phyloP scores from a whole-genome alignment of 2,888 invertebrate genomes.

The Drosophila quasianomalipes region DNA sequence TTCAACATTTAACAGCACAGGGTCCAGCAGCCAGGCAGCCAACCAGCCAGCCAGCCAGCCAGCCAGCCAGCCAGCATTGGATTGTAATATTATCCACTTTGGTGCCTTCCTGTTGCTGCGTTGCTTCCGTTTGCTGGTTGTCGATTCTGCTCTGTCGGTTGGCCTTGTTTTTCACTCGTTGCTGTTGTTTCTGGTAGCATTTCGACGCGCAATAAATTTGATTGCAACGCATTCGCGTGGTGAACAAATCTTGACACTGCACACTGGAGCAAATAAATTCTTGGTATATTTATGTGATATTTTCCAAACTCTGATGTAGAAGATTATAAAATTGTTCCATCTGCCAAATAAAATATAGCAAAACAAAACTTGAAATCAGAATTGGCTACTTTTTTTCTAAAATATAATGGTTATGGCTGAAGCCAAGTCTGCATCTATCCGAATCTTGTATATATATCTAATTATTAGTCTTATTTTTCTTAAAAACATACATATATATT shows the following conservation, averaged over 20 bases:
- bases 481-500: not conserved
- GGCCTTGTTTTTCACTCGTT: constrained; percentile 14
- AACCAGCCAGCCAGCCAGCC: not conserved
- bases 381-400: not conserved
- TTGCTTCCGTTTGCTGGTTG: constrained; percentile 45
- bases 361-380: not conserved
- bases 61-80: constrained; percentile 9
- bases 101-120: constrained; percentile 70
- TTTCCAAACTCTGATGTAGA: not conserved
- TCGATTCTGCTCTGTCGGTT: constrained; percentile 39
- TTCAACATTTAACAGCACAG: constrained; percentile 11
- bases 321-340: no score
- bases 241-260: constrained; percentile 47
- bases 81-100: constrained; percentile 72
- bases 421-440: not conserved
- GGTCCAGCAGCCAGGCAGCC: constrained; percentile 1
- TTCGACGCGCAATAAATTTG: constrained; percentile 69
- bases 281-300: not conserved
- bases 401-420: not conserved
- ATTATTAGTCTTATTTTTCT: not conserved
- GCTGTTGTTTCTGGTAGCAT: constrained; percentile 38
- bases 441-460: not conserved
- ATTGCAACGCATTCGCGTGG: constrained; percentile 66
- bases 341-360: not conserved
- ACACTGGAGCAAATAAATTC: constrained; percentile 17